Percentiles rank a stretch among this genome's conserved stretches.
phyloP scores from a whole-genome alignment of 2,888 invertebrate species.

The Geophilus truncorum region DNA sequence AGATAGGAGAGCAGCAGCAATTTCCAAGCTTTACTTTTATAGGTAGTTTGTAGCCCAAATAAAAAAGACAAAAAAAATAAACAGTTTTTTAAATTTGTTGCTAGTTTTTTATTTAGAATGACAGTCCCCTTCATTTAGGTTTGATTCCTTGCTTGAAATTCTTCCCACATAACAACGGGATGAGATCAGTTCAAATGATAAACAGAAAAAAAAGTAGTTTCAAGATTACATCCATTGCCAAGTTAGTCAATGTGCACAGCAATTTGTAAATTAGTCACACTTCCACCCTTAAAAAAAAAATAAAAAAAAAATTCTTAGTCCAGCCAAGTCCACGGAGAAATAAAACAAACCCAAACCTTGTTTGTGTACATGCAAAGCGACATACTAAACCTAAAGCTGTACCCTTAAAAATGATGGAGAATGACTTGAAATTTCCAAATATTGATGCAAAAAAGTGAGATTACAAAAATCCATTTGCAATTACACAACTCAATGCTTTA shows the following conservation, averaged over 20 bases:
- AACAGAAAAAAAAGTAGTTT: background rate
- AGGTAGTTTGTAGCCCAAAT: background rate
- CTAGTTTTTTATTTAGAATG: background rate
- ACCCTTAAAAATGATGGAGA: no score
- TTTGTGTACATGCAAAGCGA: background rate
- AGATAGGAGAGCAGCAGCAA: background rate
- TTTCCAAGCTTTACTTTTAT: background rate
- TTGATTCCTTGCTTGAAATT: conserved; percentile 6
- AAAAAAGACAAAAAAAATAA: background rate
- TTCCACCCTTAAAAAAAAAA: background rate
- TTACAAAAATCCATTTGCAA: background rate
- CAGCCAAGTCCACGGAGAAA: background rate
- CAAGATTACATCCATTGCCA: conserved; percentile 22
- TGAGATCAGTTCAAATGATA: conserved; percentile 12
- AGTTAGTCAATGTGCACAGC: background rate
- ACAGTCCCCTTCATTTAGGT: background rate
- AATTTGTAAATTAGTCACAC: conserved; percentile 10
- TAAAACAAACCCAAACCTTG: background rate
- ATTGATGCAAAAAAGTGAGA: background rate
- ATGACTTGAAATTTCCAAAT: background rate
- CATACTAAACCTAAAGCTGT: no score
- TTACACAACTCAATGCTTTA: background rate
- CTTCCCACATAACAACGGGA: background rate
- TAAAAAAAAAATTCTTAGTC: background rate
- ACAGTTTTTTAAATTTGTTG: background rate